Evolutionary conservation across 2,888 invertebrate genomes (phyloP).

Genomic region (Anticlea derivata): DNA sequence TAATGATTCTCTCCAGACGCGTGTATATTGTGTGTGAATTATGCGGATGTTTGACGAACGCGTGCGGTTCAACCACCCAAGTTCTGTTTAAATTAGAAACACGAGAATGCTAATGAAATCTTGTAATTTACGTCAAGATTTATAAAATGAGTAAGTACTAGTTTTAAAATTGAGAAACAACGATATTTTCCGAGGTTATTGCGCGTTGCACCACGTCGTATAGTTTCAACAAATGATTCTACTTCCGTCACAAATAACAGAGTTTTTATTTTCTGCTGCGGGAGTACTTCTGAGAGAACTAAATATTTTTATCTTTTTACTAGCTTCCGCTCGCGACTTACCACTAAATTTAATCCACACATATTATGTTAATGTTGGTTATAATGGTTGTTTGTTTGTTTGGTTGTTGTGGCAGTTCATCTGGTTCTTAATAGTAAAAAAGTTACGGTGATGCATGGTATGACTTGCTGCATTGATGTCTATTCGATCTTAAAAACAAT

Average conservation of each 20-base stretch:
- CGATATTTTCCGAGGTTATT: too few relatives aligned
- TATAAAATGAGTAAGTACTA: not conserved
- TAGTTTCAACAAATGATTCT: not conserved
- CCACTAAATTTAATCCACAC: too few relatives aligned
- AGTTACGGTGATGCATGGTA: too few relatives aligned
- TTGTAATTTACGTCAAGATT: not conserved
- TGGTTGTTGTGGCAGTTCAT: too few relatives aligned
- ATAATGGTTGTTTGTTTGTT: too few relatives aligned
- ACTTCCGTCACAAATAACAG: not conserved
- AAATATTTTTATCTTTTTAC: not conserved
- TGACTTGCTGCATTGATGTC: too few relatives aligned
- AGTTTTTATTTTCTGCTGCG: not conserved
- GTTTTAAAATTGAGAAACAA: not conserved
- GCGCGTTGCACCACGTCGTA: not conserved
- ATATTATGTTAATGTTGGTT: too few relatives aligned
- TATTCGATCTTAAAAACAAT: too few relatives aligned
- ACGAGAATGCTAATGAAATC: conserved; percentile 4
- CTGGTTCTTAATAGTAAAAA: too few relatives aligned
- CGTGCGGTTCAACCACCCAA: not conserved
- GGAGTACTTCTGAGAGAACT: not conserved
- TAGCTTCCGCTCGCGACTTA: too few relatives aligned
- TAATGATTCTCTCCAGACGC: not conserved
- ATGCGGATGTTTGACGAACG: not conserved
- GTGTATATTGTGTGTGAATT: not conserved
- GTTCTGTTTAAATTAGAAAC: not conserved